Percentiles rank a stretch among this genome's conserved stretches.
These are phyloP conservation scores for Scopus umbretta DNA, from an alignment of 2,113 vertebrate species.

Conservation along the genomic window DNA sequence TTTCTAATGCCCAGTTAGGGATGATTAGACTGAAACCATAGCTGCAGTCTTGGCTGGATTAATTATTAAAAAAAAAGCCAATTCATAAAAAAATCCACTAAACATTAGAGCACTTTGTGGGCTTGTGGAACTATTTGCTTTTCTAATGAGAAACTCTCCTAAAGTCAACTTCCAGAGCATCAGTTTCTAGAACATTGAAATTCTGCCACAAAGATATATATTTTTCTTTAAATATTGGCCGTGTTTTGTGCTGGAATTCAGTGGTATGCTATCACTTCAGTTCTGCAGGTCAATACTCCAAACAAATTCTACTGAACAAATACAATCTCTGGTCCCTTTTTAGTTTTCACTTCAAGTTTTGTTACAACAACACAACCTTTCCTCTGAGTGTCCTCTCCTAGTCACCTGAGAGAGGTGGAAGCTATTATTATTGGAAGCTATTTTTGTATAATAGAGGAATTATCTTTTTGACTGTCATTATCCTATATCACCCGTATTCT, in stretches of 20 bases:
- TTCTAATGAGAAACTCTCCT: background rate
- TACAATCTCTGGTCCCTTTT: background rate
- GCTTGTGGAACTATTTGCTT: background rate
- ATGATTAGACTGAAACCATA: background rate
- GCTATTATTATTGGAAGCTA: background rate
- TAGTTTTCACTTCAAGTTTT: background rate
- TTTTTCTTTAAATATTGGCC: background rate
- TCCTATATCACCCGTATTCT: background rate
- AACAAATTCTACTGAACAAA: background rate
- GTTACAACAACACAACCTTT: background rate
- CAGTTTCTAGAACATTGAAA: background rate
- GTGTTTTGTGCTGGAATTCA: background rate
- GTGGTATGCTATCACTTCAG: background rate
- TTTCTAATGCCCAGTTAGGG: background rate
- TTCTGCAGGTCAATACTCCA: background rate
- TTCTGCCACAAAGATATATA: background rate
- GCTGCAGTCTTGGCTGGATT: background rate
- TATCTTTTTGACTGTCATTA: background rate
- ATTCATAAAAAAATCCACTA: background rate
- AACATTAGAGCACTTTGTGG: background rate
- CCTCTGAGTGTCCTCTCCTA: background rate
- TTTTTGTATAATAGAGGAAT: background rate
- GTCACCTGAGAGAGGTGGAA: background rate
- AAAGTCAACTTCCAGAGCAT: background rate
- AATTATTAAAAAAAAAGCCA: background rate